Conservation (phyloP, 2,797 vertebrate genomes). For the Harpagifer antarcticus region DNA sequence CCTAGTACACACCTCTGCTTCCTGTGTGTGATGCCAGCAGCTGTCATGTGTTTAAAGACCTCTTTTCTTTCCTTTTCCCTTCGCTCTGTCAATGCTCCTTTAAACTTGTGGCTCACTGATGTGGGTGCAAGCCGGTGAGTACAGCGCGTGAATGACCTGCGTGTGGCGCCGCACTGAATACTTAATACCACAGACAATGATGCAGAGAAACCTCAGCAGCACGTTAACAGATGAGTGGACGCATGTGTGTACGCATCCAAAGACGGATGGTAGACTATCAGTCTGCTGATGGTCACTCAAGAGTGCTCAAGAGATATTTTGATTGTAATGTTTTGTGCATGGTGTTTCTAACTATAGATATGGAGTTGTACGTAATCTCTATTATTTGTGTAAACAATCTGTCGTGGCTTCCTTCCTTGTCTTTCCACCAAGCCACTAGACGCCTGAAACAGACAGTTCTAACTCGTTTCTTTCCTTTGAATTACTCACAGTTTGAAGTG, state of each 20-base stretch:
- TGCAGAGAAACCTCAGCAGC: slow-evolving; percentile 7
- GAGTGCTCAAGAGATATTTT: too few species aligned
- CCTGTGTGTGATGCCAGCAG: background rate
- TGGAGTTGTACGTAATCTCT: too few species aligned
- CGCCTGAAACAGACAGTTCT: too few species aligned
- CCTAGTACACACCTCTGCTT: background rate
- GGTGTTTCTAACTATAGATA: too few species aligned
- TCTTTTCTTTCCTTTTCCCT: slow-evolving; percentile 12
- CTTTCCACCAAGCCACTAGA: too few species aligned
- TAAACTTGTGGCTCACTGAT: slow-evolving; percentile 62
- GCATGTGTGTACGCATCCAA: too few species aligned
- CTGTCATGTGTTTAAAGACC: slow-evolving; percentile 30
- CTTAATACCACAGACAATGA: background rate
- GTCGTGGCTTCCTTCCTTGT: too few species aligned
- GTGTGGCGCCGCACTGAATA: slow-evolving; percentile 57
- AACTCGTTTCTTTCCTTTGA: too few species aligned
- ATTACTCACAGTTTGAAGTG: too few species aligned
- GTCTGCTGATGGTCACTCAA: background rate
- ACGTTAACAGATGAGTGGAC: background rate
- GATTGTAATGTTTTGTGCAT: too few species aligned
- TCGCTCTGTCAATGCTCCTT: slow-evolving; percentile 39
- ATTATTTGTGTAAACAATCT: too few species aligned
- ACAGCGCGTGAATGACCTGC: slow-evolving; percentile 58
- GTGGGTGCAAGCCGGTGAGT: slow-evolving; percentile 88
- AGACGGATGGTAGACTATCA: too few species aligned